Base-by-base conservation (phyloP, 2,797 vertebrate species). In the Coendou prehensilis region DNA sequence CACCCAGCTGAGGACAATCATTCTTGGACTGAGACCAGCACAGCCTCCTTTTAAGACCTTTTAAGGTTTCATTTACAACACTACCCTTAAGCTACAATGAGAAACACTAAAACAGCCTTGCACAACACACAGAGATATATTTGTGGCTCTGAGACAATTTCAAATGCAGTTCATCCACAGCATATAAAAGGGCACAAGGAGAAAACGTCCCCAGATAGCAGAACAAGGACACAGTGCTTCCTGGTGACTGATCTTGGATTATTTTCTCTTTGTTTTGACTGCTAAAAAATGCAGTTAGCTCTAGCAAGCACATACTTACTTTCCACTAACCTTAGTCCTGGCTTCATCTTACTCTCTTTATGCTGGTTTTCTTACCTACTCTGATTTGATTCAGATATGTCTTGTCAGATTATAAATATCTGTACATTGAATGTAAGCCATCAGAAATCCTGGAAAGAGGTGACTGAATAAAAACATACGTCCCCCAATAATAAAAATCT, bases 401-500 rank as follows among this genome's bases (percentile, higher is more conserved):
- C 56, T 63, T n/a, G 4, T 50, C 84, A 22, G 52, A 87, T 23
- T 52, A n/a, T 41, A 96, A 89, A 85, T 90, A 41, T 9, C 87
- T 18, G 26, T 59, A 69, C 23, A 47, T 6, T 63, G 11, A 54
- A 76, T 4, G 1, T 54, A 52, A 97, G 7, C 82, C 63, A 75
- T 95, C 63, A 92, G 67, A 97, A 76, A 85, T 76, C n/a, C 61
- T 57, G 9, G 85, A 64, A 76, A 96, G 30, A 94, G 84, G 71
- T 57, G 45, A 92, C 50, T 78, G 93, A 73, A 94, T 11, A 95
- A 87, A 95, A 93, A 61, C 3, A 71, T 17, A 71, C 52, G n/a
- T 67, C 95, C 8, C 26, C 81, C 79, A 96, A 85, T 20, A 69
- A 22, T 69, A 86, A 96, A 94, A 93, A 79, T 73, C 88, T 97